Conservation (phyloP, 1,140 invertebrate genomes). For the Pissodes strobi region DNA sequence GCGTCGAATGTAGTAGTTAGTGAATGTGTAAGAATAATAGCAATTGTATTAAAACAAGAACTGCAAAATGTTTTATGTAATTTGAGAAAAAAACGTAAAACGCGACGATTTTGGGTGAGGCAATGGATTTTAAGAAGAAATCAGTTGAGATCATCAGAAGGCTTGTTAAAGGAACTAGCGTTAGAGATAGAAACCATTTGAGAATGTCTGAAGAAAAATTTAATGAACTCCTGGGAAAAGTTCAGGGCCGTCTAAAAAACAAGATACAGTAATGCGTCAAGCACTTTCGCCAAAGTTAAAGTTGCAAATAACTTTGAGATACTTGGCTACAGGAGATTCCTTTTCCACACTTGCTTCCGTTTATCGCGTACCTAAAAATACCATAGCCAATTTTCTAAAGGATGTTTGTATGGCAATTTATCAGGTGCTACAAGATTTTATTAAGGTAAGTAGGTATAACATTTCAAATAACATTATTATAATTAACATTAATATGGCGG, state of each 20-base stretch:
- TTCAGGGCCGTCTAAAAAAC: slow-evolving; percentile 39
- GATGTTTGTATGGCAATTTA: slow-evolving; percentile 36
- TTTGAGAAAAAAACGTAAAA: slow-evolving; percentile 39
- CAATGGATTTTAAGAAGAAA: slow-evolving; percentile 42
- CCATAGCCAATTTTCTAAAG: slow-evolving; percentile 37
- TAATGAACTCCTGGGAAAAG: slow-evolving; percentile 38
- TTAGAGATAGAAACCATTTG: slow-evolving; percentile 41
- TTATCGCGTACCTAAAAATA: slow-evolving; percentile 40
- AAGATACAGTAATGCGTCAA: too few relatives aligned
- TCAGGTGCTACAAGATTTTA: slow-evolving; percentile 39
- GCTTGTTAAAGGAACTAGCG: too few relatives aligned
- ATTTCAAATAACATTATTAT: not conserved
- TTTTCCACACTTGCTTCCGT: too few relatives aligned
- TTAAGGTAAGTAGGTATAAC: slow-evolving; percentile 38
- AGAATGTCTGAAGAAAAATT: slow-evolving; percentile 42
- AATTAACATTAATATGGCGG: slow-evolving; percentile 20
- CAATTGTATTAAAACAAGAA: slow-evolving; percentile 40
- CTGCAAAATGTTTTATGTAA: slow-evolving; percentile 34
- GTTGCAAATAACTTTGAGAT: too few relatives aligned
- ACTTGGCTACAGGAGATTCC: too few relatives aligned
- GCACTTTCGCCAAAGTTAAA: too few relatives aligned
- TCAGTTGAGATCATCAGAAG: too few relatives aligned
- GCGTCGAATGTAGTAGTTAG: slow-evolving; percentile 35
- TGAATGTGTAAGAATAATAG: slow-evolving; percentile 30
- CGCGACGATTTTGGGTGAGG: slow-evolving; percentile 40